Percentiles rank a stretch among this genome's conserved stretches.
Conservation (phyloP, 2,797 vertebrate genomes). For the Ctenopoma multispine region DNA sequence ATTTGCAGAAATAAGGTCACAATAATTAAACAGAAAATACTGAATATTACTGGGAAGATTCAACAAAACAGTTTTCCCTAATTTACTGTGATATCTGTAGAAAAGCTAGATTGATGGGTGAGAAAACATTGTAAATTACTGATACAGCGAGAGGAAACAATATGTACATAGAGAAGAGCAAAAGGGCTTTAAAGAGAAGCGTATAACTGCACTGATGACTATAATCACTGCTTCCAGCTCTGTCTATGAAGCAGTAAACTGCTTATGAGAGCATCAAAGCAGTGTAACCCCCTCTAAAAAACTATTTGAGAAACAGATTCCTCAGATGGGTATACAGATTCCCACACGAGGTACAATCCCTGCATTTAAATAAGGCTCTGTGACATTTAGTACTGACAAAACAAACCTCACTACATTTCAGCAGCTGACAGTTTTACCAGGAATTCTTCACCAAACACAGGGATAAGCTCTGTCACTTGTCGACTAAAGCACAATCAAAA, state of each 20-base stretch:
- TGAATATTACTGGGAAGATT: neutral
- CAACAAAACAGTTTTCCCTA: neutral
- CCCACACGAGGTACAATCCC: constrained; percentile 54
- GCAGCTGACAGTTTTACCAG: constrained; percentile 56
- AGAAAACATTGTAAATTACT: constrained; percentile 16
- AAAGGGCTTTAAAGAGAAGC: constrained; percentile 18
- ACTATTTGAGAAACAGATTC: constrained; percentile 41
- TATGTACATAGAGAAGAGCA: constrained; percentile 14
- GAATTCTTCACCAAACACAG: constrained; percentile 39
- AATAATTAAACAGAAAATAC: neutral
- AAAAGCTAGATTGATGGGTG: neutral
- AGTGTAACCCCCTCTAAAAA: constrained; percentile 34
- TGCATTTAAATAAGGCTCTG: constrained; percentile 72
- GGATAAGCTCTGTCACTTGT: constrained; percentile 45
- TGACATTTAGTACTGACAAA: constrained; percentile 68
- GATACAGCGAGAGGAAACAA: neutral
- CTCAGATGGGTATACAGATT: too few species aligned
- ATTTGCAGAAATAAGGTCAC: neutral
- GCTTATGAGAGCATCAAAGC: constrained; percentile 56
- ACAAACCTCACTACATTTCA: constrained; percentile 60
- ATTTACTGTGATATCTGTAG: neutral
- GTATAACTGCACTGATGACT: constrained; percentile 33
- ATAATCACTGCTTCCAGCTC: constrained; percentile 51
- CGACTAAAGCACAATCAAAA: constrained; percentile 43
- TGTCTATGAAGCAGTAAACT: constrained; percentile 27